These are phyloP conservation scores for Okamejei kenojei DNA, from an alignment of 2,797 vertebrate genomes.

Conservation along the genomic window DNA sequence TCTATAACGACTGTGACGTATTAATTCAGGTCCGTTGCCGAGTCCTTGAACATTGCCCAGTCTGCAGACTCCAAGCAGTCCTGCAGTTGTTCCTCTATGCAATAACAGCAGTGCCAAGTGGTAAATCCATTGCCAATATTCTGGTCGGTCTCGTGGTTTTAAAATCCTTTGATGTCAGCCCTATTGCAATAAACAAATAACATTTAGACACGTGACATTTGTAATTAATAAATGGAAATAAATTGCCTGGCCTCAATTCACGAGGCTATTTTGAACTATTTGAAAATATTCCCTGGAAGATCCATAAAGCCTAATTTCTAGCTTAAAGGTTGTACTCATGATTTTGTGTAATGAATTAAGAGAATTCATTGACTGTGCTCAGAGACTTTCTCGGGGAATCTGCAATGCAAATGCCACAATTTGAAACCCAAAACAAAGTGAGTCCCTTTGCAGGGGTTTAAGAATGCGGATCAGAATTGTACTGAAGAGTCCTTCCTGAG, in stretches of 20 bases:
- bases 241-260: slow-evolving; percentile 53
- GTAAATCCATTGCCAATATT: slow-evolving; percentile 38
- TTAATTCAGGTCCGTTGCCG: no score
- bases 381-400: no score
- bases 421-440: not conserved
- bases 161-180: slow-evolving; percentile 45
- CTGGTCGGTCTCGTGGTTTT: slow-evolving; percentile 41
- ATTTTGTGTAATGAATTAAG: not conserved
- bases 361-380: not conserved
- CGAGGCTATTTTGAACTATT: slow-evolving; percentile 48
- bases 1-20: no score
- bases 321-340: slow-evolving; percentile 55
- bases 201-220: slow-evolving; percentile 57
- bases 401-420: not conserved
- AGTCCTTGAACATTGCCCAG: no score
- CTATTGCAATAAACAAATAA: slow-evolving; percentile 49
- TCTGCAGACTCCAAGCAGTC: no score
- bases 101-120: no score
- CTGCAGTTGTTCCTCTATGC: not conserved
- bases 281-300: slow-evolving; percentile 51
- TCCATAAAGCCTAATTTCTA: slow-evolving; percentile 48
- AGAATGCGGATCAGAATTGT: not conserved
- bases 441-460: not conserved
- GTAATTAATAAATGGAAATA: slow-evolving; percentile 51
- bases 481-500: not conserved